Conservation (phyloP, 1,140 invertebrate genomes). For the Drosophila albomicans region DNA sequence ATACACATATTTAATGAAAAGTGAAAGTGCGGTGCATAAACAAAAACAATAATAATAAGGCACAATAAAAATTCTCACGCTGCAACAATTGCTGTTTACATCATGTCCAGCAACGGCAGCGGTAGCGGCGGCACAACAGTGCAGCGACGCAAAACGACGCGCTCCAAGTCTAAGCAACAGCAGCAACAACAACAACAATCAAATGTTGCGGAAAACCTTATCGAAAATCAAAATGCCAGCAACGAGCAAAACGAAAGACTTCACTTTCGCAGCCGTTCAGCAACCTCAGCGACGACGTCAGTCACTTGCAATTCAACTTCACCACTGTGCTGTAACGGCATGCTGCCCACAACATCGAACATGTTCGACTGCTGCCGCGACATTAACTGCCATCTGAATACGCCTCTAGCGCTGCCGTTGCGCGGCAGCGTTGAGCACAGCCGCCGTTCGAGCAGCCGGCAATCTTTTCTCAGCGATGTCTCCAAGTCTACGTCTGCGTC, state of each 20-base stretch:
- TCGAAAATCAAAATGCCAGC: constrained; percentile 52
- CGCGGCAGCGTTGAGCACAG: constrained; percentile 59
- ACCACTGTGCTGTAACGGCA: constrained; percentile 78
- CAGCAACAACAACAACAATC: constrained; percentile 51
- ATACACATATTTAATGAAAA: constrained; percentile 42
- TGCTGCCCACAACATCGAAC: constrained; percentile 47
- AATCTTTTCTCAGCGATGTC: constrained; percentile 49
- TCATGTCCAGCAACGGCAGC: constrained; percentile 67
- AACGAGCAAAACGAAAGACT: constrained; percentile 80
- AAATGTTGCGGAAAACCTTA: constrained; percentile 56
- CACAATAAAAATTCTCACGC: constrained; percentile 44
- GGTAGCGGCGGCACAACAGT: constrained; percentile 29
- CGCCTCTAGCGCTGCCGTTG: constrained; percentile 43
- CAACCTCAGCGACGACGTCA: constrained; percentile 50
- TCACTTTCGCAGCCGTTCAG: constrained; percentile 78
- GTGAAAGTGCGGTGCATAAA: constrained; percentile 59
- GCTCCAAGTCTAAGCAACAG: constrained; percentile 64
- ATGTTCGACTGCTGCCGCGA: constrained; percentile 78
- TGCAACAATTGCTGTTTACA: constrained; percentile 40
- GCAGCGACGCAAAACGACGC: constrained; percentile 70
- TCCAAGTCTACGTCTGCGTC: constrained; percentile 32
- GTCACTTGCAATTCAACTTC: constrained; percentile 57
- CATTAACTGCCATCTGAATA: constrained; percentile 78
- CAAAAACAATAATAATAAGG: constrained; percentile 29
- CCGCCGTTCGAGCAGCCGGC: constrained; percentile 61